Evolutionary conservation across 1,140 invertebrate species (phyloP), one percentile per base, ranked within the genome.

Genomic region (Leucophenga varia): DNA sequence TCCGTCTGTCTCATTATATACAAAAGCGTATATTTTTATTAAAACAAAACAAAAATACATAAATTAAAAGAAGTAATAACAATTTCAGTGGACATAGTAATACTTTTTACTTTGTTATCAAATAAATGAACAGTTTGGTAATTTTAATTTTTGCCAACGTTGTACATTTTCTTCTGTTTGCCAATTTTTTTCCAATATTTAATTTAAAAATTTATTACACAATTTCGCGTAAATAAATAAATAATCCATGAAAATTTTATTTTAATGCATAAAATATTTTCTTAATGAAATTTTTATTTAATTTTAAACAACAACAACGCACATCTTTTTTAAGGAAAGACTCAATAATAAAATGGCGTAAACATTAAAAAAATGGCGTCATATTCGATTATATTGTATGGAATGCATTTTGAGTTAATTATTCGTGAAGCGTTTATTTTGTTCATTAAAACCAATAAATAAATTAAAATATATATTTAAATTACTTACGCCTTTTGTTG

Each of bases 401-500:
- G n/a, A n/a, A n/a, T n/a, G n/a, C n/a, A n/a, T n/a, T n/a, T n/a
- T n/a, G 10, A 25, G 22, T 25, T 25, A 25, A 25, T 25, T 25
- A 25, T 25, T 5, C 22, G 5, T 25, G 5, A 25, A 25, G 10
- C 10, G 22, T 25, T 25, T 25, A 25, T 10, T 25, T 25, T 25
- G 22, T 25, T 25, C 22, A 25, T 5, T n/a, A n/a, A n/a, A n/a
- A n/a, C n/a, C n/a, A n/a, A n/a, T n/a, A n/a, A n/a, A n/a, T n/a
- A n/a, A n/a, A n/a, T n/a, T n/a, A n/a, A n/a, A n/a, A 40, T 36
- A 22, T 45, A 30, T 14, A 28, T 5, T 14, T 31, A 7, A 21
- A 46, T 9, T 20, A 46, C 70, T 57, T 16, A 74, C 71, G 53
- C 48, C 54, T 32, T 68, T 61, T 22, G 68, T 57, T 2, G 67